Percentiles rank a stretch among this genome's conserved stretches.
phyloP scores from a whole-genome alignment of 2,797 vertebrate species.

The Poeciliopsis gracilis region DNA sequence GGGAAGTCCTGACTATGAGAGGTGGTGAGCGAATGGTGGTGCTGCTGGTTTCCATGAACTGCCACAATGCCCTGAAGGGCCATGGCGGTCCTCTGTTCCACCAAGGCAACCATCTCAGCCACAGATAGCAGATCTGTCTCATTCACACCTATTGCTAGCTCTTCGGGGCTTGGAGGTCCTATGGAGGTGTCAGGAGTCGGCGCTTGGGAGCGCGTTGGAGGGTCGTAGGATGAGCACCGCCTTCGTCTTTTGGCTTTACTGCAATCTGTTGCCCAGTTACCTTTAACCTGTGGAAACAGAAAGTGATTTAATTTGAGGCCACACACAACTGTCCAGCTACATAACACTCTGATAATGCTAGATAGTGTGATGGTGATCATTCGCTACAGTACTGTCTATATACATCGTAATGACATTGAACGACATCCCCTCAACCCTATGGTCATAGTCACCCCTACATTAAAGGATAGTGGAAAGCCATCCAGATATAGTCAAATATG shows the following conservation, averaged over 20 bases:
- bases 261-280: constrained; percentile 92
- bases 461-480: not conserved
- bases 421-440: not conserved
- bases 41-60: constrained; percentile 69
- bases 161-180: constrained; percentile 48
- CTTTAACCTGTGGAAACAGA: constrained; percentile 82
- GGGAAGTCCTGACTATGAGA: constrained; percentile 51
- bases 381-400: not conserved
- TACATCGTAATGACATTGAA: not conserved
- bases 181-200: constrained; percentile 47
- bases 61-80: constrained; percentile 85
- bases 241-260: constrained; percentile 93
- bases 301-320: not conserved
- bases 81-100: constrained; percentile 89
- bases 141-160: constrained; percentile 52
- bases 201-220: constrained; percentile 77
- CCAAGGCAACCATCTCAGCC: constrained; percentile 95
- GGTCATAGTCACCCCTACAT: not conserved
- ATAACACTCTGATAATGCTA: not conserved
- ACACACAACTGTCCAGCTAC: not conserved
- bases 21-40: constrained; percentile 47
- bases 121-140: constrained; percentile 91
- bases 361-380: not conserved
- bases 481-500: not conserved
- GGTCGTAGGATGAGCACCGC: constrained; percentile 90